A percentile compares a stretch with the other conserved stretches of the same genome.
phyloP scores from a whole-genome alignment of 1,140 invertebrate species.

The Zelostemma sp. region DNA sequence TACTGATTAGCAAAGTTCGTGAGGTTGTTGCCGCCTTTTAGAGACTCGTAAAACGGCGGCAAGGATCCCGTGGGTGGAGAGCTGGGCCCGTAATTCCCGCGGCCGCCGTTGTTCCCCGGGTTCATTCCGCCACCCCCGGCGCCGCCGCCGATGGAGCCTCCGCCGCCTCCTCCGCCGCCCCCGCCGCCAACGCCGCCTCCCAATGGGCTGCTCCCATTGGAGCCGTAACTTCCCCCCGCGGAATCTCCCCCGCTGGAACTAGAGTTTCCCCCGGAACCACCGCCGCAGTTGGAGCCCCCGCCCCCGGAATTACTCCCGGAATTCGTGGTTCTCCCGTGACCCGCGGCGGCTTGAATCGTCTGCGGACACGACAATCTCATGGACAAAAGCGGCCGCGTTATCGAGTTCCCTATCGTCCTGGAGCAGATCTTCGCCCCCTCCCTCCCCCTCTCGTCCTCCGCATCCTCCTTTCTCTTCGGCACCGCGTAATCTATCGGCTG shows the following conservation, averaged over 20 bases:
- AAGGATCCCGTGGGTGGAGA: conserved; percentile 85
- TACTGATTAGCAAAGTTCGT: conserved; percentile 75
- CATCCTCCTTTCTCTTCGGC: conserved; percentile 79
- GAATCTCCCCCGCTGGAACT: conserved; percentile 67
- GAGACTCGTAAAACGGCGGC: conserved; percentile 86
- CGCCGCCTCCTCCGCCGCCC: conserved; percentile 68
- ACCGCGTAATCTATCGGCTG: conserved; percentile 91
- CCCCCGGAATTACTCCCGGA: conserved; percentile 63
- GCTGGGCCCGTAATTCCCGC: conserved; percentile 85
- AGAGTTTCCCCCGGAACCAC: conserved; percentile 64
- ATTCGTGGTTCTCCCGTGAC: conserved; percentile 76
- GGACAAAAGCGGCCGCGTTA: conserved; percentile 62
- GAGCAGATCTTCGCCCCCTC: conserved; percentile 71
- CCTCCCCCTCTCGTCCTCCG: conserved; percentile 75
- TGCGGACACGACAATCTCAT: conserved; percentile 62
- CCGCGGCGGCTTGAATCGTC: conserved; percentile 76
- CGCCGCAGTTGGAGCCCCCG: conserved; percentile 66
- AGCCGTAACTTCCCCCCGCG: conserved; percentile 55
- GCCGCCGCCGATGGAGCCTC: conserved; percentile 74
- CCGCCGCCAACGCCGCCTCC: conserved; percentile 64
- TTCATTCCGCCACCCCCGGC: conserved; percentile 78
- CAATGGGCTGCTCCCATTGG: conserved; percentile 57
- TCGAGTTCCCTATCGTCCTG: conserved; percentile 69
- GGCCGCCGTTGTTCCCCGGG: conserved; percentile 77
- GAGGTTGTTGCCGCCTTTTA: conserved; percentile 77